Base-by-base conservation (phyloP, 1,140 invertebrate species). In the Vanessa atalanta region DNA sequence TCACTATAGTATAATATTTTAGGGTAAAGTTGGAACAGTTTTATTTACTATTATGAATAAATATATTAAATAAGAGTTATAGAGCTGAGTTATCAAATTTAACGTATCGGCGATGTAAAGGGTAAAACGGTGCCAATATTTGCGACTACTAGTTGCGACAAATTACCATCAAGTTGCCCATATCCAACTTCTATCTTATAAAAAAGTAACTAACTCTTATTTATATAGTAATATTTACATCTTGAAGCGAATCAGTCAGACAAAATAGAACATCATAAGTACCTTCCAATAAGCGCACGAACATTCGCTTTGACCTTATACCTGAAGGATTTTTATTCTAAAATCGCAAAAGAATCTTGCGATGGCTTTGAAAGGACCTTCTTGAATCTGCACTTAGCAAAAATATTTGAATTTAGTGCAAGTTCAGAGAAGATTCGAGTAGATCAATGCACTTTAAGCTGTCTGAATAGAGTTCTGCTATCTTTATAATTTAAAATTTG, bases 391-490 rank as follows among this genome's bases (percentile, higher is more conserved):
- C 82, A 83, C 81, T 88, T 83, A 85, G 84, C 78, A 80, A 83
- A 88, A 88, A 89, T 88, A 86, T 90, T 88, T 87, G 83, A 87
- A 88, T 87, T 66, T 55, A 65, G 70, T 61, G 57, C 26, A 79
- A 83, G 78, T 82, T 85, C 26, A 55, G 79, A 79, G 77, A 71
- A 76, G 60, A 61, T 61, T 61, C 31, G 75, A 73, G 57, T 80
- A 81, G 80, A 84, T 85, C 83, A 80, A 84, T 81, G 79, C 77
- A 82, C 79, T 78, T 82, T 79, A 80, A 71, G 71, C 66, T 70
- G 57, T 37, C 31, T 61, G 14, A 61, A 37, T 61, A 23, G 57
- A 37, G 14, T 31, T 20, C 31, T 23, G 57, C 3, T 16, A 57
- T 31, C 57, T 37, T 37, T 26, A 61, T 61, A 61, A 61, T 61